Evolutionary conservation across 2,113 vertebrate species (phyloP), one percentile per base, ranked within the genome.

Genomic region (Hystrix cristata): DNA sequence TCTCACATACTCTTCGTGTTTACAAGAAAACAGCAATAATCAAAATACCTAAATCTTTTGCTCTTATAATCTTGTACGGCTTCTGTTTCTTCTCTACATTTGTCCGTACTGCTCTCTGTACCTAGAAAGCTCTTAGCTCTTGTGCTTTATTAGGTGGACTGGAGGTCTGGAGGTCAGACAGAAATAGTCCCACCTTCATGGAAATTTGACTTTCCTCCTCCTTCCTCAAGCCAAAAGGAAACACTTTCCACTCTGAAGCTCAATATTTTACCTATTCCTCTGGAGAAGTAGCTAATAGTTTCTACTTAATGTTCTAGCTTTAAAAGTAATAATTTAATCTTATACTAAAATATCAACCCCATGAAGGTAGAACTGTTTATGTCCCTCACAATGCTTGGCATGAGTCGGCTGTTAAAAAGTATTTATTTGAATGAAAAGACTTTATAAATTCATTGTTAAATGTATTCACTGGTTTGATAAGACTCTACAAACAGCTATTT

Each of bases 251-350:
- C 23, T 67, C 43, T 62, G 23, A 94, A 95, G 85, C 27, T 65
- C 84, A 76, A 11, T 18, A 92, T 92, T 85, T 87, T 84, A 89
- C 3, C 3, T 84, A 46, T 1, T 90, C 9, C n/a, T 92, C 48
- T 87, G 1, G 14, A 53, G n/a, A 13, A 27, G 4, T 38, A 84
- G 3, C 4, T 57, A 64, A 83, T 86, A 79, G 0, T 67, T 69
- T 72, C 55, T 86, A 38, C 23, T 85, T 94, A 31, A 81, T n/a
- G 1, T 91, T 90, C 29, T 59, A n/a, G 21, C 23, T 90, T 72
- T 60, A 91, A 94, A 88, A 95, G 4, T 81, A 79, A 18, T 71
- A 95, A 71, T 95, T 90, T 81, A 64, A 72, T 81, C 10, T 69
- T 34, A 51, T 53, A 55, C 13, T 74, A 59, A 21, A 87, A 84